Conservation (phyloP, 2,888 invertebrate species). For the Tetheella fluctuosa region DNA sequence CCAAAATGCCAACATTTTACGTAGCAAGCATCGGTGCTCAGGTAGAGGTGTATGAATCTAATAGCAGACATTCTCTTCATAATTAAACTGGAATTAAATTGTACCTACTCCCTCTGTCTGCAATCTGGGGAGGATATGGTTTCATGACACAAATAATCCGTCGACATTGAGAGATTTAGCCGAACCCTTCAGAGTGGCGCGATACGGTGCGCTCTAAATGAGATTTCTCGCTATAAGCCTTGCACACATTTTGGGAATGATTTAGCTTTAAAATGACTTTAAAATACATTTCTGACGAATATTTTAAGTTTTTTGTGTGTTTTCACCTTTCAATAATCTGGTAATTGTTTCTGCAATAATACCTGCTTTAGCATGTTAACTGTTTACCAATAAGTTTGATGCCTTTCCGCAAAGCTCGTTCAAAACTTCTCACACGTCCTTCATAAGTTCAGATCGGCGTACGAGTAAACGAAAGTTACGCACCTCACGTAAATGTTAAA, state of each 20-base stretch:
- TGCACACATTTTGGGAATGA: conserved; percentile 20
- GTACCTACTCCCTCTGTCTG: conserved; percentile 28
- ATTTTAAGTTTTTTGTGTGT: not conserved
- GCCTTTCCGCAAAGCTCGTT: conserved; percentile 12
- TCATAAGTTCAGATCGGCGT: conserved; percentile 28
- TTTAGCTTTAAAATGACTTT: not conserved
- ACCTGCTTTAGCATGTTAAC: not conserved
- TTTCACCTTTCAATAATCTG: not conserved
- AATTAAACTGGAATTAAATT: conserved; percentile 49
- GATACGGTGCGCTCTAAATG: conserved; percentile 34
- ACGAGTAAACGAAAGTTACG: conserved; percentile 27
- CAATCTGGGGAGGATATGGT: conserved; percentile 40
- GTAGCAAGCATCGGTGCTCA: not conserved
- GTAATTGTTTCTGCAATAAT: not conserved
- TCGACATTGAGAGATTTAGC: conserved; percentile 32
- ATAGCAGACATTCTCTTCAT: conserved; percentile 30
- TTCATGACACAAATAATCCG: conserved; percentile 48
- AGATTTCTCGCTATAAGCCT: conserved; percentile 37
- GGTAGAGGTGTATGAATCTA: conserved; percentile 26
- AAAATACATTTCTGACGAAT: not conserved
- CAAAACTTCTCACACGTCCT: conserved; percentile 24
- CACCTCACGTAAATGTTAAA: conserved; percentile 42
- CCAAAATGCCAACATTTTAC: not conserved
- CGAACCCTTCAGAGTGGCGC: conserved; percentile 21
- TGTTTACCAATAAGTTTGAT: conserved; percentile 6